These are phyloP conservation scores for Hippocampus abdominalis DNA, from an alignment of 2,113 vertebrate genomes.

Conservation along the genomic window DNA sequence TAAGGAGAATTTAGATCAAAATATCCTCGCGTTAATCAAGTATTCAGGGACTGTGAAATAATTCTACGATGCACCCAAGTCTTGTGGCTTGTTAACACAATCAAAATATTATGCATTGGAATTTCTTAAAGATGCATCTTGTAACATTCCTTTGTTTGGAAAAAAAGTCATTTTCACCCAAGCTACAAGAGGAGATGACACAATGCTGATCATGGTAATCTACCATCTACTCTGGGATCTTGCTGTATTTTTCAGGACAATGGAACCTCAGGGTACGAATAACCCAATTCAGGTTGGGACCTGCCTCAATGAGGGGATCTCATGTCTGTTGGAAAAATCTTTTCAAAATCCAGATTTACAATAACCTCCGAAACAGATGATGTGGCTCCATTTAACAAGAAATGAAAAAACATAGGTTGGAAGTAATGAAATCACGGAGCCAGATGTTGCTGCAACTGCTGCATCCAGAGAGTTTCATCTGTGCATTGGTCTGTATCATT, in stretches of 20 bases:
- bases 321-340: no score
- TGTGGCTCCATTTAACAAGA: background rate
- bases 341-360: no score
- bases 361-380: no score
- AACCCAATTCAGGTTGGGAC: no score
- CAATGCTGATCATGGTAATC: no score
- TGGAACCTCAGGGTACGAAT: no score
- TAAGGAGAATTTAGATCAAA: background rate
- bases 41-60: background rate
- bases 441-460: slow-evolving; percentile 14
- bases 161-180: background rate
- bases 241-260: no score
- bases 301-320: no score
- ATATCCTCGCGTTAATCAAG: background rate
- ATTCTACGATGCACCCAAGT: background rate
- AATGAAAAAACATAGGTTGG: slow-evolving; percentile 24
- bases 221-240: no score
- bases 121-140: background rate
- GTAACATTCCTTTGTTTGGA: no score
- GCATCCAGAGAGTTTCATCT: background rate
- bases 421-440: slow-evolving; percentile 4
- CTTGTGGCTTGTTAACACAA: background rate
- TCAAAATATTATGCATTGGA: background rate
- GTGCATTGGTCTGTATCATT: slow-evolving; percentile 20
- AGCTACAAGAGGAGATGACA: no score